Evolutionary conservation across 2,113 vertebrate genomes (phyloP).

Genomic region (Dromas ardeola): DNA sequence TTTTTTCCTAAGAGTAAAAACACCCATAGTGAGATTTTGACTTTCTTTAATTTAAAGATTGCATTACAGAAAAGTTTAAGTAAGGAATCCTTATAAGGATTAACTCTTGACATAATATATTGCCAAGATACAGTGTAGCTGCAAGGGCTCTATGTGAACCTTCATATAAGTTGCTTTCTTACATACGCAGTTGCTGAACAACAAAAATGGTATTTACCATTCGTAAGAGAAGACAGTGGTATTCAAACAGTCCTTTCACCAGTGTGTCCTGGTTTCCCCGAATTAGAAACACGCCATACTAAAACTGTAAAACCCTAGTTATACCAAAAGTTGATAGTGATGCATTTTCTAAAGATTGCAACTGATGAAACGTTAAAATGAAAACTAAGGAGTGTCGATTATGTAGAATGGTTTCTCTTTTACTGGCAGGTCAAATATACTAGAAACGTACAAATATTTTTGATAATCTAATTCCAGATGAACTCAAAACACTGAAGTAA

Average conservation of each 20-base stretch:
- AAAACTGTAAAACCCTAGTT: slow-evolving; percentile 12
- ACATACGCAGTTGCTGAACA: slow-evolving; percentile 44
- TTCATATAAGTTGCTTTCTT: slow-evolving; percentile 63
- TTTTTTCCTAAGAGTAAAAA: slow-evolving; percentile 42
- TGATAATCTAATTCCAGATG: slow-evolving; percentile 74
- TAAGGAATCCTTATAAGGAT: slow-evolving; percentile 68
- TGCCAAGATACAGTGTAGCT: slow-evolving; percentile 69
- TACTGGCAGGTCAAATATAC: slow-evolving; percentile 87
- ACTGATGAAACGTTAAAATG: slow-evolving; percentile 49
- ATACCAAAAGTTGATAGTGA: slow-evolving; percentile 18
- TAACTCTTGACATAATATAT: slow-evolving; percentile 57
- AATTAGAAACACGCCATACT: slow-evolving; percentile 24
- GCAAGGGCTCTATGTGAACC: slow-evolving; percentile 62
- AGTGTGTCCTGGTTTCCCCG: slow-evolving; percentile 40
- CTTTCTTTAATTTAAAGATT: slow-evolving; percentile 73
- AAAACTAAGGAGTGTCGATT: slow-evolving; percentile 67
- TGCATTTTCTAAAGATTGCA: not conserved
- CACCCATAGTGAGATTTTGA: slow-evolving; percentile 42
- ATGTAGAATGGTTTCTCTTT: slow-evolving; percentile 70
- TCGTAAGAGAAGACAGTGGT: slow-evolving; percentile 46
- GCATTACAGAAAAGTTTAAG: slow-evolving; percentile 67
- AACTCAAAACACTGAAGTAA: slow-evolving; percentile 76
- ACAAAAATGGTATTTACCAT: slow-evolving; percentile 34
- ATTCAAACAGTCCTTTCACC: slow-evolving; percentile 53
- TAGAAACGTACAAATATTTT: slow-evolving; percentile 79